Conservation (phyloP, 2,113 vertebrate genomes). For the Anhinga rufa region DNA sequence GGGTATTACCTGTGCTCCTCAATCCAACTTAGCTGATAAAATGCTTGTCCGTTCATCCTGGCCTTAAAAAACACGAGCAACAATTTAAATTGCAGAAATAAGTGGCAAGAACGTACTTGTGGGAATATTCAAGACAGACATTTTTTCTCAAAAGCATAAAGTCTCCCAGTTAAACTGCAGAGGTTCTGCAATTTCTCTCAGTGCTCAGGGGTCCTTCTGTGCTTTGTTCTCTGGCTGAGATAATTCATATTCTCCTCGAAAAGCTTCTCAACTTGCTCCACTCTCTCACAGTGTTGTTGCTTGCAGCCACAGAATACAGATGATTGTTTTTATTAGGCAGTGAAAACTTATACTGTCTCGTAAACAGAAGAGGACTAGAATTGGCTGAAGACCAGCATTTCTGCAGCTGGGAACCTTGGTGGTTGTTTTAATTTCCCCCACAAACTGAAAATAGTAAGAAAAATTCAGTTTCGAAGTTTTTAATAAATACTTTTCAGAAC, state of each 20-base stretch:
- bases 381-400: neutral
- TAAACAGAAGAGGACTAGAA: neutral
- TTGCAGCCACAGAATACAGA: conserved; percentile 52
- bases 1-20: neutral
- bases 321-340: conserved; percentile 40
- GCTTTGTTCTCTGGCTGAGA: conserved; percentile 22
- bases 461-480: neutral
- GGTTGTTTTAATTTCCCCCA: neutral
- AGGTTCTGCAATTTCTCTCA: neutral
- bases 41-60: neutral
- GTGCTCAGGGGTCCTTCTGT: neutral
- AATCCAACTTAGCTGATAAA: neutral
- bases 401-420: neutral
- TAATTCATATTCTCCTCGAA: conserved; percentile 55
- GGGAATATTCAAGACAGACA: neutral
- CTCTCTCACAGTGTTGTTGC: neutral
- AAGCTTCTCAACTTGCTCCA: neutral
- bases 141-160: conserved; percentile 8
- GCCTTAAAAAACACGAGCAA: neutral
- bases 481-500: neutral
- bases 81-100: neutral
- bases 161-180: neutral
- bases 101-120: neutral
- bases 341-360: conserved; percentile 11
- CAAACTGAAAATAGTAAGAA: neutral